Conservation (phyloP, 2,888 invertebrate genomes). For the Lithodes maja region DNA sequence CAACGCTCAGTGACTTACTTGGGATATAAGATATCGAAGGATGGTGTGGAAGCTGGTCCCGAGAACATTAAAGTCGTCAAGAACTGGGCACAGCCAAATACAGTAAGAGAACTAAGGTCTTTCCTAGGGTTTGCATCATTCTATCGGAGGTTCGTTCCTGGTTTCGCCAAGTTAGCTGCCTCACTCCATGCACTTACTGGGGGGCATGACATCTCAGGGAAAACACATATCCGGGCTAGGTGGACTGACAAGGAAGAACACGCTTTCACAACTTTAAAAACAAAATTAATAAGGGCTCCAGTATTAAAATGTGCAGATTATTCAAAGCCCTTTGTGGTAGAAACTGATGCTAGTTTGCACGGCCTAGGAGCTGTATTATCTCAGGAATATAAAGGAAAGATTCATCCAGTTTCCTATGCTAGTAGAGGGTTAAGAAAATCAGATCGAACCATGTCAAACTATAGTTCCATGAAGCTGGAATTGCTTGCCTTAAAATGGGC, state of each 20-base stretch:
- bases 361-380: not conserved
- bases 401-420: constrained; percentile 11
- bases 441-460: constrained; percentile 20
- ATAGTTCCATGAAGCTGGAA: constrained; percentile 16
- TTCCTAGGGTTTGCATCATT: not conserved
- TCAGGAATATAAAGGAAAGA: not conserved
- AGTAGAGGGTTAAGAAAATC: not conserved
- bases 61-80: not conserved
- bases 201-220: not conserved
- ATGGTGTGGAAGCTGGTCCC: not conserved
- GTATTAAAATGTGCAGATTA: not conserved
- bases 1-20: not conserved
- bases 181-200: not conserved
- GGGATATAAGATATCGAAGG: not conserved
- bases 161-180: not conserved
- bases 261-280: not conserved
- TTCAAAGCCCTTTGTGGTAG: not conserved
- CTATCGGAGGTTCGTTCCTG: not conserved
- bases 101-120: not conserved
- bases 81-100: not conserved
- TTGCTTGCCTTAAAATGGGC: not conserved
- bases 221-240: not conserved
- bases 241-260: not conserved
- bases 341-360: not conserved
- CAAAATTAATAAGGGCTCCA: not conserved